Base-by-base conservation (phyloP, 2,797 vertebrate species). In the Lagodon rhomboides region DNA sequence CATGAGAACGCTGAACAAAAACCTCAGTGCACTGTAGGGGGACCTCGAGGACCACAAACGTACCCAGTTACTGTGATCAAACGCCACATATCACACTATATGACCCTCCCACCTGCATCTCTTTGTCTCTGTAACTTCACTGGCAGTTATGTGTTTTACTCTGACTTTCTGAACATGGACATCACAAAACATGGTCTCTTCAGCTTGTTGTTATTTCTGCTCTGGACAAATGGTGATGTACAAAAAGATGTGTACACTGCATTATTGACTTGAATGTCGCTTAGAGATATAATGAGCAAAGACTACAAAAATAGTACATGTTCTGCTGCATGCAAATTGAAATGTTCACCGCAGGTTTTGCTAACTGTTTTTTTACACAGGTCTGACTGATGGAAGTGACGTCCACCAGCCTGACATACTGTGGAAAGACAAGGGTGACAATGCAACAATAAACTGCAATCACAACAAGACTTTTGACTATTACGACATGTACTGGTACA, bases 401-500 rank as follows among this genome's bases (percentile, higher is more conserved):
- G 79, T 80, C 8, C 60, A 1, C 5, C 73, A 81, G 54, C 17
- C n/a, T 5, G 3, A 3, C 13, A 51, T 1, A 3, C 7, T 82
- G 12, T 68, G 56, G 74, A 34, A 25, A 13, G 2, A 16, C 3
- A 0, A 44, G 23, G 63, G 49, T 1, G 10, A 59, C 1, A 22
- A 4, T 22, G 63, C 74, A 46, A 73, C 56, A 9, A 73, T 77
- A 0, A 3, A 4, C 20, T 69, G 64, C 53, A 68, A 15, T n/a
- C 80, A 77, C 34, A 87, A 17, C 1, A 90, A 80, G 38, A 80
- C 34, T 34, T 49, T n/a, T 0, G 0, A 18, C 0, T 0, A 86
- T 5, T 11, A 0, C 30, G 77, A 64, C 16, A 90, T 91, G 88
- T 91, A 90, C 86, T 92, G 91, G 91, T 92, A 79, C 76, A 50